Percentiles rank a stretch among this genome's conserved stretches.
phyloP scores from a whole-genome alignment of 2,113 vertebrate genomes.

The Madoqua kirkii region DNA sequence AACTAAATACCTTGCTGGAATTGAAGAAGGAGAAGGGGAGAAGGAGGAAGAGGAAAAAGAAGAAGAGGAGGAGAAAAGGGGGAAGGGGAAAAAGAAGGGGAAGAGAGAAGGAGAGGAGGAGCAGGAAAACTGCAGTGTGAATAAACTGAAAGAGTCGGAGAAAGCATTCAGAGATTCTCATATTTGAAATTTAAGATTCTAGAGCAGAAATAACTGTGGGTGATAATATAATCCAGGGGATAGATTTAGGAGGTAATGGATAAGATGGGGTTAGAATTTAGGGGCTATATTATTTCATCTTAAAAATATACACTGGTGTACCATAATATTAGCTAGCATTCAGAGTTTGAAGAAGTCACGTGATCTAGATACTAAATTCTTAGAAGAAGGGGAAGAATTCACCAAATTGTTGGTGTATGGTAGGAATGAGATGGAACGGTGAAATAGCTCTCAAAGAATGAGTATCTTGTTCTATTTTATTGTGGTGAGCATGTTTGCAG shows the following conservation, averaged over 20 bases:
- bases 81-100: neutral
- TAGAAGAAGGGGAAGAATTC: neutral
- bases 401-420: neutral
- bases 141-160: neutral
- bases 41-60: neutral
- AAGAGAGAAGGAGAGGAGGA: neutral
- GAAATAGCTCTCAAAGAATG: neutral
- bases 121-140: neutral
- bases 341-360: neutral
- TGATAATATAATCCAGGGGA: neutral
- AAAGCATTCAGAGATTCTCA: neutral
- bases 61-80: no score
- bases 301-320: neutral
- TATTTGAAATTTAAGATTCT: neutral
- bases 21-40: neutral
- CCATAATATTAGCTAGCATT: neutral
- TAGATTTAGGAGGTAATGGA: neutral
- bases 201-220: neutral
- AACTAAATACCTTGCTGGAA: neutral
- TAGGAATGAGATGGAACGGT: neutral
- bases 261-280: neutral
- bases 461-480: neutral
- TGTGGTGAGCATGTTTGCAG: neutral
- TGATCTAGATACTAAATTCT: neutral
- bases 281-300: neutral